These are phyloP conservation scores for Linnaemya tessellans DNA, from an alignment of 2,888 invertebrate genomes.

Conservation along the genomic window DNA sequence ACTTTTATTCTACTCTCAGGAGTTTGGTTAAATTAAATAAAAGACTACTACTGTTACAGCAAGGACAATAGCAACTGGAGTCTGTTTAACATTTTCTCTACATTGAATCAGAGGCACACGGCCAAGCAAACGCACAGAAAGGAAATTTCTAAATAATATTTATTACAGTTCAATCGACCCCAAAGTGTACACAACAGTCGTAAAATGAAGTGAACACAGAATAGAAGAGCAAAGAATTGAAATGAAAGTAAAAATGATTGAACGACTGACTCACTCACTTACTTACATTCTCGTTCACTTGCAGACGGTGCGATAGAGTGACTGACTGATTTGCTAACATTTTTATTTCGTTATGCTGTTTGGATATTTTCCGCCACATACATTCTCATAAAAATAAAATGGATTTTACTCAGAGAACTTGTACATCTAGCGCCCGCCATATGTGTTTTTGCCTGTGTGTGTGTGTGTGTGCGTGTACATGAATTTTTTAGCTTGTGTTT, in stretches of 20 bases:
- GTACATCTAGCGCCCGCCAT: slow-evolving; percentile 10
- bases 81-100: slow-evolving; percentile 51
- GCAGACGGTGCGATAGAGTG: slow-evolving; percentile 12
- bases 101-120: slow-evolving; percentile 8
- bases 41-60: slow-evolving; percentile 33
- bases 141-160: slow-evolving; percentile 45
- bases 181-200: slow-evolving; percentile 34
- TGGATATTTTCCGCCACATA: slow-evolving; percentile 8
- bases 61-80: neutral
- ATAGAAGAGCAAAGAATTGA: slow-evolving; percentile 43
- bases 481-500: neutral
- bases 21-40: slow-evolving; percentile 59
- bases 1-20: slow-evolving; percentile 54
- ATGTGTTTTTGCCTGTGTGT: neutral
- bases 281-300: slow-evolving; percentile 3
- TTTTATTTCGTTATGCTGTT: slow-evolving; percentile 56
- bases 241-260: slow-evolving; percentile 49
- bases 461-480: neutral
- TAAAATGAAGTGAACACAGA: slow-evolving; percentile 8
- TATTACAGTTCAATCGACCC: slow-evolving; percentile 61
- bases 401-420: slow-evolving; percentile 37
- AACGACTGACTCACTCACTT: slow-evolving; percentile 27
- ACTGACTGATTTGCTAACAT: slow-evolving; percentile 54
- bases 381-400: neutral
- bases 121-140: neutral